These are phyloP conservation scores for Decapterus maruadsi DNA, from an alignment of 2,797 vertebrate species.

Conservation along the genomic window DNA sequence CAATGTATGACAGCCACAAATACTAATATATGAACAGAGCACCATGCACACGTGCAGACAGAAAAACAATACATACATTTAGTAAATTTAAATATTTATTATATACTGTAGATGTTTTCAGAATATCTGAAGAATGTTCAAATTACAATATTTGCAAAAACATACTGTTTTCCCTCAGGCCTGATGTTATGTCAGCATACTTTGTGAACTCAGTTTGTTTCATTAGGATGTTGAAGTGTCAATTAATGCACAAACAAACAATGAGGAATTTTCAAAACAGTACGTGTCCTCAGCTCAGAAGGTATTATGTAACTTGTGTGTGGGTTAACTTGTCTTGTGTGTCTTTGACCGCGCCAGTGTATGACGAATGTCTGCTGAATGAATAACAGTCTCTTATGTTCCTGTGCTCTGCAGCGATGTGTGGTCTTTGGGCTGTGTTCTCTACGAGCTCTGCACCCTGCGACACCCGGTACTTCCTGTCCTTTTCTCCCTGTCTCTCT, in stretches of 20 bases:
- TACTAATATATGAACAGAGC: no score
- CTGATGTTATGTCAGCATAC: background rate
- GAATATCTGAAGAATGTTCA: background rate
- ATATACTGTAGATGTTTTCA: background rate
- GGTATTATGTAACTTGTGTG: conserved; percentile 22
- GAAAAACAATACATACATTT: no score
- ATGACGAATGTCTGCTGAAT: conserved; percentile 57
- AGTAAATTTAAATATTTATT: background rate
- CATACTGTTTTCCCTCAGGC: background rate
- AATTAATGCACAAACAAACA: conserved; percentile 16
- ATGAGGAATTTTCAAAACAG: conserved; percentile 11
- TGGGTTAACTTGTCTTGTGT: conserved; percentile 4
- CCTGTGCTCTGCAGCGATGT: conserved; percentile 89
- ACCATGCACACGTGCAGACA: no score
- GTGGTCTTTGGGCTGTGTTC: conserved; percentile 95
- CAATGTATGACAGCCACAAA: no score
- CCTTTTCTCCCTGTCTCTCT: background rate
- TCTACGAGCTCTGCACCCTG: conserved; percentile 95
- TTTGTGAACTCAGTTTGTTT: background rate
- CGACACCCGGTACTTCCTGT: conserved; percentile 89
- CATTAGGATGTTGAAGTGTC: background rate
- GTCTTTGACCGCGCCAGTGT: conserved; percentile 9
- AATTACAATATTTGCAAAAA: background rate
- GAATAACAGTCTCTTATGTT: conserved; percentile 47
- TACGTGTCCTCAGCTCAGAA: conserved; percentile 5